Evolutionary conservation across 2,113 vertebrate genomes (phyloP).

Genomic region (Serranochromis macrocephalus): DNA sequence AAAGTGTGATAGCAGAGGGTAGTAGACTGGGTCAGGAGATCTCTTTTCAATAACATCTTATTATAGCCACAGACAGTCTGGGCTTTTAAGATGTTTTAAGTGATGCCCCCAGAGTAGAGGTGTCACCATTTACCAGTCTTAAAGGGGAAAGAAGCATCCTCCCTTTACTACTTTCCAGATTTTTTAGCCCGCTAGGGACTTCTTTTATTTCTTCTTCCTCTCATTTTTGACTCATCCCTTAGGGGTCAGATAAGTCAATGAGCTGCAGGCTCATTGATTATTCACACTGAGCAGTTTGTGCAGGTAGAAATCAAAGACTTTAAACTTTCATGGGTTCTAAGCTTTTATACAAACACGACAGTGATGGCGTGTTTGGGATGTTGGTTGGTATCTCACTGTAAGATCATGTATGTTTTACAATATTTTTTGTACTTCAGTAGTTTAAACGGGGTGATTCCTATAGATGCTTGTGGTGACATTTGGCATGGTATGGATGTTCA

Average conservation of each 20-base stretch:
- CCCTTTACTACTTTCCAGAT: not conserved
- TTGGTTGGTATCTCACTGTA: not conserved
- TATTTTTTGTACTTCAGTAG: not conserved
- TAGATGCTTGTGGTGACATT: not conserved
- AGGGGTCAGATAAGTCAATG: not conserved
- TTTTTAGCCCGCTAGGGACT: not conserved
- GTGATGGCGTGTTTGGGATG: no score
- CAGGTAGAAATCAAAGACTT: not conserved
- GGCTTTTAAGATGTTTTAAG: constrained; percentile 57
- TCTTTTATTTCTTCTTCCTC: not conserved
- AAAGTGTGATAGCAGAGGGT: constrained; percentile 30
- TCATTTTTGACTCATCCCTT: not conserved
- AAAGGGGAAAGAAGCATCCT: not conserved
- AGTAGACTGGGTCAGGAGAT: constrained; percentile 17
- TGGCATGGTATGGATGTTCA: not conserved
- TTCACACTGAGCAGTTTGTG: not conserved
- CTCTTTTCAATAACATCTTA: constrained; percentile 61
- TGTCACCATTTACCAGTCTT: constrained; percentile 22
- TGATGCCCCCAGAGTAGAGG: constrained; percentile 36
- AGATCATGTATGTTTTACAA: not conserved
- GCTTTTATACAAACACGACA: not conserved
- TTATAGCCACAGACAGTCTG: constrained; percentile 55
- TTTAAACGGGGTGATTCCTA: not conserved
- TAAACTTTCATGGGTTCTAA: not conserved
- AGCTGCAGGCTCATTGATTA: not conserved